A percentile compares a stretch with the other conserved stretches of the same genome.
These are phyloP conservation scores for Elgaria multicarinata DNA, from an alignment of 2,113 vertebrate genomes.

Conservation along the genomic window DNA sequence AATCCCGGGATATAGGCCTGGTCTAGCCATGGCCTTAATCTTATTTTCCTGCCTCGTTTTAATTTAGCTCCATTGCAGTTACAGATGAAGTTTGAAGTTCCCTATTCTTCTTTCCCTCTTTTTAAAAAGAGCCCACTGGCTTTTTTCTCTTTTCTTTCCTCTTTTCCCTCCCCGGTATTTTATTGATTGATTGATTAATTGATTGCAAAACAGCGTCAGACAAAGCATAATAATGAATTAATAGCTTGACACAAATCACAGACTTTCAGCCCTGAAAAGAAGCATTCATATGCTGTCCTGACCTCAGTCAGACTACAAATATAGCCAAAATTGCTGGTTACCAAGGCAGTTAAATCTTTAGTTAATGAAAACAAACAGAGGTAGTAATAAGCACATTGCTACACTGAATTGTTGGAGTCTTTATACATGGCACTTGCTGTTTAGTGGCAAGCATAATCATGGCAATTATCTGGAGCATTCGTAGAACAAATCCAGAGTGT, in stretches of 20 bases:
- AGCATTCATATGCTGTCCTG: not conserved
- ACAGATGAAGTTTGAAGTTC: not conserved
- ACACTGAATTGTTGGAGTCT: not conserved
- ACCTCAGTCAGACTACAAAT: constrained; percentile 6
- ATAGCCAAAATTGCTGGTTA: not conserved
- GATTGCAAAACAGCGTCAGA: not conserved
- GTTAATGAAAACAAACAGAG: accelerated
- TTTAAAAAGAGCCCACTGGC: not conserved
- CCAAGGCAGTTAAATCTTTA: constrained; percentile 18
- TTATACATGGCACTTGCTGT: constrained; percentile 3
- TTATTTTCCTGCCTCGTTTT: not conserved
- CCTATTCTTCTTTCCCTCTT: not conserved
- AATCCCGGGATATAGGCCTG: too few relatives aligned
- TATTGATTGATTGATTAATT: too few relatives aligned
- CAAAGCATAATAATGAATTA: not conserved
- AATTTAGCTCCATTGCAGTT: not conserved
- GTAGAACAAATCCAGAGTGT: constrained; percentile 20
- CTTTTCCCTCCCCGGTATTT: not conserved
- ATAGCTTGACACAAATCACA: not conserved
- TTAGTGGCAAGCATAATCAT: constrained; percentile 2
- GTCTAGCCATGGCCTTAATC: too few relatives aligned
- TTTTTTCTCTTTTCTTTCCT: not conserved
- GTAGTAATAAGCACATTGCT: not conserved
- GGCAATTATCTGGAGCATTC: constrained; percentile 11
- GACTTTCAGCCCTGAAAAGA: constrained; percentile 23